A percentile compares a stretch with the other conserved stretches of the same genome.
phyloP scores from a whole-genome alignment of 1,140 invertebrate genomes.

The Aricia agestis region DNA sequence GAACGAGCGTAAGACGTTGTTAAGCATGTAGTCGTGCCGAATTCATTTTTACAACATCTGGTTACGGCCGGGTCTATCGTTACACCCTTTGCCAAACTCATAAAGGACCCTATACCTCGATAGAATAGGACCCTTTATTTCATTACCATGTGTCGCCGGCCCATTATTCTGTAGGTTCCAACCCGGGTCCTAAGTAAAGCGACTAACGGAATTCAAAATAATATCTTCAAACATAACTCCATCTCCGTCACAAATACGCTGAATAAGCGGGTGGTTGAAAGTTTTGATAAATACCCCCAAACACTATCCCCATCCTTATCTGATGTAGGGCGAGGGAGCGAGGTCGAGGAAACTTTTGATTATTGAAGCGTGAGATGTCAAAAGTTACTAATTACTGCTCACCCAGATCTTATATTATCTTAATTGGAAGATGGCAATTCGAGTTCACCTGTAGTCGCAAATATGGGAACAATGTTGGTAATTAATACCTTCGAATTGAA shows the following conservation, averaged over 20 bases:
- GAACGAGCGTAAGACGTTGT: no score
- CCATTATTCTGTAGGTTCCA: conserved; percentile 32
- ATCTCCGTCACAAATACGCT: not conserved
- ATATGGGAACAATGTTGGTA: not conserved
- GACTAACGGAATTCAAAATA: not conserved
- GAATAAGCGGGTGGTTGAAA: not conserved
- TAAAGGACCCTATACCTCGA: conserved; percentile 14
- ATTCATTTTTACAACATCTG: not conserved
- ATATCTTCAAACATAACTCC: conserved; percentile 16
- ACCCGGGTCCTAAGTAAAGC: conserved; percentile 30
- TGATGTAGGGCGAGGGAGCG: not conserved
- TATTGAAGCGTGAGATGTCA: conserved; percentile 4
- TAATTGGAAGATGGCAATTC: not conserved
- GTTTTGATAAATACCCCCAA: not conserved
- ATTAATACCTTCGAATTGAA: not conserved
- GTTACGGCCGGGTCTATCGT: not conserved
- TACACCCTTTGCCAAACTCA: conserved; percentile 33
- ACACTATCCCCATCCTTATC: not conserved
- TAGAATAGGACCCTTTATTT: conserved; percentile 29
- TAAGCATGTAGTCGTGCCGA: not conserved
- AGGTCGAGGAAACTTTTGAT: not conserved
- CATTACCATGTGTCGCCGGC: conserved; percentile 33
- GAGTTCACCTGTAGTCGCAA: not conserved
- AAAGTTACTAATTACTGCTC: conserved; percentile 5
- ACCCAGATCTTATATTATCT: conserved; percentile 5